phyloP scores from a whole-genome alignment of 64 coral and sea anemone genomes.

The Montipora efflorescens region DNA sequence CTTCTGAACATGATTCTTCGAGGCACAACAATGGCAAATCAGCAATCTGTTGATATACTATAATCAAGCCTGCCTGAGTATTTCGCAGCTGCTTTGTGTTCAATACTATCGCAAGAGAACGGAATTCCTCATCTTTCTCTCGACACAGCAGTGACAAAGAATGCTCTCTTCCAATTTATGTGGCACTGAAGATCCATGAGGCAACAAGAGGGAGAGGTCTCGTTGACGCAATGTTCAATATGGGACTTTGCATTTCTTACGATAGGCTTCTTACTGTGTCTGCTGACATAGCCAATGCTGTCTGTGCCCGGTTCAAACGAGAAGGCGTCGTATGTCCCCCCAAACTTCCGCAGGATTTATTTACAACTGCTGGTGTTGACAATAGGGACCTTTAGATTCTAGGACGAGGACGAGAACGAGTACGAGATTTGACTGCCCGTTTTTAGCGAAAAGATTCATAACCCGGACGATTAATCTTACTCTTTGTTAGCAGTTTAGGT shows the following conservation, averaged over 20 bases:
- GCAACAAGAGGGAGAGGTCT: slow-evolving; percentile 54
- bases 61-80: slow-evolving; percentile 67
- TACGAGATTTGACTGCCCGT: too few species aligned
- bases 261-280: slow-evolving; percentile 62
- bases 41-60: not conserved
- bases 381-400: not conserved
- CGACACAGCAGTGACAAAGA: slow-evolving; percentile 44
- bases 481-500: too few species aligned
- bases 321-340: slow-evolving; percentile 52
- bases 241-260: slow-evolving; percentile 75
- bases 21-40: slow-evolving; percentile 7
- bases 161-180: slow-evolving; percentile 65
- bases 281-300: slow-evolving; percentile 64
- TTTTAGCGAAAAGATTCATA: not conserved
- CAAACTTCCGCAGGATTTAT: slow-evolving; percentile 18
- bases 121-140: not conserved
- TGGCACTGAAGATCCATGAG: slow-evolving; percentile 69
- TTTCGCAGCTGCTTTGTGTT: slow-evolving; percentile 70
- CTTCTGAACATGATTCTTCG: not conserved
- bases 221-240: slow-evolving; percentile 54
- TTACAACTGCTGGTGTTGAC: slow-evolving; percentile 68
- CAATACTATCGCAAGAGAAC: slow-evolving; percentile 37
- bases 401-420: too few species aligned
- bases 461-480: too few species aligned
- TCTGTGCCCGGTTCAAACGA: not conserved